Evolutionary conservation across 2,797 vertebrate genomes (phyloP).

Genomic region (Choloepus didactylus): DNA sequence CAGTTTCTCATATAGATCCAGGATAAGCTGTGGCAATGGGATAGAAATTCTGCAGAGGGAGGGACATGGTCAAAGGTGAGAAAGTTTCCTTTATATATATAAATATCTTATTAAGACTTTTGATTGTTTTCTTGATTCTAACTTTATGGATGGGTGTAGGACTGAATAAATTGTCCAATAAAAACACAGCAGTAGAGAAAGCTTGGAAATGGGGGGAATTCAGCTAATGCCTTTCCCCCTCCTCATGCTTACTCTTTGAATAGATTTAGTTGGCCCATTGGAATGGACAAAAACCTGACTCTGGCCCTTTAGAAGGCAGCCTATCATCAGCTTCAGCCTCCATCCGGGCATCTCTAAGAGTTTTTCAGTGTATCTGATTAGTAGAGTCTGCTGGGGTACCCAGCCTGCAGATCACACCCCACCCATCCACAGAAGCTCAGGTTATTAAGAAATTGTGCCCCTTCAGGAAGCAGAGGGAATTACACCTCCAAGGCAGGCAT

Average conservation of each 20-base stretch:
- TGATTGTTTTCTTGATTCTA: background rate
- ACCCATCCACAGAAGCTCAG: background rate
- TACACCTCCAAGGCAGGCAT: background rate
- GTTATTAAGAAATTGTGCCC: background rate
- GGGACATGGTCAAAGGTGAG: background rate
- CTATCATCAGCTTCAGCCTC: background rate
- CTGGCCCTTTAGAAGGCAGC: background rate
- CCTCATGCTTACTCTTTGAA: background rate
- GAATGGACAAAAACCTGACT: background rate
- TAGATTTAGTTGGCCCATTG: background rate
- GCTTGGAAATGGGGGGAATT: background rate
- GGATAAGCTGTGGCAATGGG: background rate
- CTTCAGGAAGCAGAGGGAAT: background rate
- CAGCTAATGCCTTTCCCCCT: background rate
- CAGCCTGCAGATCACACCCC: no score
- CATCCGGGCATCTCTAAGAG: background rate
- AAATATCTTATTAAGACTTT: background rate
- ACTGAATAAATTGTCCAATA: background rate
- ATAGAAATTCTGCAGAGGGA: background rate
- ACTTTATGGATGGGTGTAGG: background rate
- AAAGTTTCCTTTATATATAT: background rate
- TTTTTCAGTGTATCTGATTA: background rate
- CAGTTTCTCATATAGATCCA: background rate
- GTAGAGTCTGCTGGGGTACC: background rate
- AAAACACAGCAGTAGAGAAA: background rate